phyloP scores from a whole-genome alignment of 2,888 invertebrate genomes.

The Nomada lathburiana region DNA sequence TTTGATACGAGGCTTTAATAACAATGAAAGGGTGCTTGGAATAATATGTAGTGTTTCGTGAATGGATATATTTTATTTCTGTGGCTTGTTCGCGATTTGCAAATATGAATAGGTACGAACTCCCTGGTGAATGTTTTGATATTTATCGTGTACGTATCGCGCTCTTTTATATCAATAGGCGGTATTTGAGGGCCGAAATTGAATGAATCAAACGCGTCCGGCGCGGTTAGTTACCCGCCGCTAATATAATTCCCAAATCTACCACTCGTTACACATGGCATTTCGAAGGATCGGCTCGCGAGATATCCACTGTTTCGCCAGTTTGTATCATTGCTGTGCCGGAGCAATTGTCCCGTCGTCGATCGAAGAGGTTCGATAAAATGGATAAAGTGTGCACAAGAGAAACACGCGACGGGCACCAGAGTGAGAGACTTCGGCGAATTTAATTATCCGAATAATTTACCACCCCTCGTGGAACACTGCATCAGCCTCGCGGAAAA shows the following conservation, averaged over 20 bases:
- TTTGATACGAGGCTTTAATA: no score
- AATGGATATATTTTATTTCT: no score
- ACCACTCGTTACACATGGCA: background rate
- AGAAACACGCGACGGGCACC: fast-evolving
- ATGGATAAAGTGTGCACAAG: background rate
- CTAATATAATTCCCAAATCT: no score
- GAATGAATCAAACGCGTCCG: background rate
- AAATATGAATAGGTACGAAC: no score
- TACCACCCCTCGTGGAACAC: slow-evolving; percentile 19
- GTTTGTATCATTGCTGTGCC: slow-evolving; percentile 2
- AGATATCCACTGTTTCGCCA: background rate
- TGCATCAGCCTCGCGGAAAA: background rate
- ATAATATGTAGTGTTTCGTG: no score
- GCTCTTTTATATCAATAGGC: no score
- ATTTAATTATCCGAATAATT: slow-evolving; percentile 45
- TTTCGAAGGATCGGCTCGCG: background rate
- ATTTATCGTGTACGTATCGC: no score
- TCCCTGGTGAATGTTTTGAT: no score
- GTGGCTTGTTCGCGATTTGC: no score
- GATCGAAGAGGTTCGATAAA: slow-evolving; percentile 12
- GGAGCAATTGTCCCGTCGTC: slow-evolving; percentile 16
- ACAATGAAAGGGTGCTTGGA: no score
- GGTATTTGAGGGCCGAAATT: background rate
- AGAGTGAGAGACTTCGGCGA: background rate
- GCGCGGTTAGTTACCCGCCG: no score